phyloP scores from a whole-genome alignment of 2,113 vertebrate species.

The Rhinopomastus cyanomelas region DNA sequence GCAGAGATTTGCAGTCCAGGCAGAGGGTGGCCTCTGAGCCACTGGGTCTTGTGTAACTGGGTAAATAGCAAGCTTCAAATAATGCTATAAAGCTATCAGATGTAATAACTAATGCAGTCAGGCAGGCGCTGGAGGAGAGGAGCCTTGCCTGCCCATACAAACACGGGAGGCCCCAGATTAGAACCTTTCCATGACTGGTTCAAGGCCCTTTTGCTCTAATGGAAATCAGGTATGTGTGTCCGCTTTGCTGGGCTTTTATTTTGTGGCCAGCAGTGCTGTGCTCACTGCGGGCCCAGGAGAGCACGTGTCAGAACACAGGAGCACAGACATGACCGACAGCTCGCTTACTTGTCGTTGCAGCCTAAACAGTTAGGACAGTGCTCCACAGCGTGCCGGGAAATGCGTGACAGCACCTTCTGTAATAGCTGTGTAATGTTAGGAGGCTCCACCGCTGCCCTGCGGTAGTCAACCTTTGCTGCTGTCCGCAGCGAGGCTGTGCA shows the following conservation, averaged over 20 bases:
- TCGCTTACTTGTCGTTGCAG: background rate
- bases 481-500: fast-evolving
- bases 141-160: fast-evolving
- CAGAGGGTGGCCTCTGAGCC: background rate
- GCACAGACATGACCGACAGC: background rate
- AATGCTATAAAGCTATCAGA: conserved; percentile 60
- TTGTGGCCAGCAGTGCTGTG: background rate
- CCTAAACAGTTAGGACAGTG: conserved; percentile 18
- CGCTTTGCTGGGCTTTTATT: background rate
- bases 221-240: fast-evolving
- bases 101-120: conserved; percentile 37
- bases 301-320: background rate
- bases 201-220: background rate
- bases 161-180: background rate
- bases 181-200: background rate
- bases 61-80: conserved; percentile 68
- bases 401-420: conserved; percentile 25
- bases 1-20: conserved; percentile 36
- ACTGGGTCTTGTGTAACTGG: conserved; percentile 9
- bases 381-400: background rate
- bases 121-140: background rate
- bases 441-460: background rate
- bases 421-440: background rate
- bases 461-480: background rate
- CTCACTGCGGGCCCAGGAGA: background rate